phyloP scores from a whole-genome alignment of 2,888 invertebrate genomes.

The Electrophaes corylata region DNA sequence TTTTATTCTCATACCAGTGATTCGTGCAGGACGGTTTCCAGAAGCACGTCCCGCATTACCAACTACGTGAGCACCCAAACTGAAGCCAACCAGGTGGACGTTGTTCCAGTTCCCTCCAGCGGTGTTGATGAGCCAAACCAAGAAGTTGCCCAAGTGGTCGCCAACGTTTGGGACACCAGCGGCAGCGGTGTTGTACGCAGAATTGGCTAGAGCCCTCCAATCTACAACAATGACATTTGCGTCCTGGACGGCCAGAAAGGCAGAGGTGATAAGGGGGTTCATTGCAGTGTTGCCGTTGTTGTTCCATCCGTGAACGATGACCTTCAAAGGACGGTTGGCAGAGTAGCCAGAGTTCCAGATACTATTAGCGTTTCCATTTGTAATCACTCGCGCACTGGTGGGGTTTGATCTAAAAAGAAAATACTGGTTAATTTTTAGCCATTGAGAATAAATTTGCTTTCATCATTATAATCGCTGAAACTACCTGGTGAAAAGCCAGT shows the following conservation, averaged over 20 bases:
- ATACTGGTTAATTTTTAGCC: not conserved
- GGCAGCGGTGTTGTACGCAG: constrained; percentile 57
- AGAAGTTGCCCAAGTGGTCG: constrained; percentile 64
- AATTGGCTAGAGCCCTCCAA: constrained; percentile 59
- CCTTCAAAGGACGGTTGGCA: constrained; percentile 50
- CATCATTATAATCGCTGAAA: not conserved
- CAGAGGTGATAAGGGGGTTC: constrained; percentile 55
- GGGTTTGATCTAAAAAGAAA: constrained; percentile 45
- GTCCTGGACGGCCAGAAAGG: constrained; percentile 60
- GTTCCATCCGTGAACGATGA: constrained; percentile 71
- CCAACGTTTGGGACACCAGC: constrained; percentile 63
- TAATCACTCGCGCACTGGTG: constrained; percentile 54
- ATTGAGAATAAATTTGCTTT: not conserved
- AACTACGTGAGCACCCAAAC: constrained; percentile 76
- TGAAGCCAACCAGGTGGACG: constrained; percentile 74
- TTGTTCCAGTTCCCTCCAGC: constrained; percentile 67
- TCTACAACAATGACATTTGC: constrained; percentile 72
- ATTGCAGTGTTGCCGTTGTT: constrained; percentile 55
- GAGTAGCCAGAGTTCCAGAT: constrained; percentile 56
- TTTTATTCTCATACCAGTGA: constrained; percentile 55
- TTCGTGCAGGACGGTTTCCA: constrained; percentile 48
- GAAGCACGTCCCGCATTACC: constrained; percentile 63
- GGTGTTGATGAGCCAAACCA: constrained; percentile 65
- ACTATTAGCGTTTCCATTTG: constrained; percentile 55
- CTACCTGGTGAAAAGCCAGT: constrained; percentile 66